Percentiles rank a stretch among this genome's conserved stretches.
Conservation (phyloP, 2,888 invertebrate genomes). For the Ennomos quercinarius region DNA sequence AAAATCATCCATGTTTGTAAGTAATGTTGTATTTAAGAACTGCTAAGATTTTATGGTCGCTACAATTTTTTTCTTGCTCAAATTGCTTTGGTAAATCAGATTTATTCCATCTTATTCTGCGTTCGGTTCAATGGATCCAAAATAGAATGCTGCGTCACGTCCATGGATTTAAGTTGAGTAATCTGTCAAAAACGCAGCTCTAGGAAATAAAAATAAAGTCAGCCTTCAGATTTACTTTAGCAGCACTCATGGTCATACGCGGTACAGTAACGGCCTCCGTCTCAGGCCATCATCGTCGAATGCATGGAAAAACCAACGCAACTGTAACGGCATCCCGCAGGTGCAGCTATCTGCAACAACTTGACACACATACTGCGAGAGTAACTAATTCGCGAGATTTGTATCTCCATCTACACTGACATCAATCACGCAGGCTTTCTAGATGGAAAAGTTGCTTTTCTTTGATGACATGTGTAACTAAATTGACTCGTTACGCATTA, state of each 20-base stretch:
- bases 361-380: conserved; percentile 54
- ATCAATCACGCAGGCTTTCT: conserved; percentile 41
- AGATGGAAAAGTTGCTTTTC: conserved; percentile 19
- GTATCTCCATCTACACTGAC: conserved; percentile 36
- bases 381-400: conserved; percentile 48
- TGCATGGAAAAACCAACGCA: conserved; percentile 70
- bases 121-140: no score
- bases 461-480: background rate
- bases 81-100: background rate
- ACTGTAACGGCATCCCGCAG: conserved; percentile 63
- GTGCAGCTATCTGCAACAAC: conserved; percentile 54
- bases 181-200: no score
- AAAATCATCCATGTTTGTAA: conserved; percentile 12
- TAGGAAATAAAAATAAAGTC: no score
- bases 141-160: no score
- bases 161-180: no score
- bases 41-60: conserved; percentile 4
- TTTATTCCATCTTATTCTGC: no score
- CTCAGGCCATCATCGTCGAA: conserved; percentile 53
- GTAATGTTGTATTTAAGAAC: conserved; percentile 13
- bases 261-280: conserved; percentile 71
- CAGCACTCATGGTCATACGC: conserved; percentile 57
- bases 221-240: conserved; percentile 12
- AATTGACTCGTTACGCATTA: background rate
- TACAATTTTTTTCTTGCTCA: conserved; percentile 5